Percentiles rank a stretch among this genome's conserved stretches.
Evolutionary conservation across 2,888 invertebrate genomes (phyloP).

Genomic region (Octonoba sinensis): DNA sequence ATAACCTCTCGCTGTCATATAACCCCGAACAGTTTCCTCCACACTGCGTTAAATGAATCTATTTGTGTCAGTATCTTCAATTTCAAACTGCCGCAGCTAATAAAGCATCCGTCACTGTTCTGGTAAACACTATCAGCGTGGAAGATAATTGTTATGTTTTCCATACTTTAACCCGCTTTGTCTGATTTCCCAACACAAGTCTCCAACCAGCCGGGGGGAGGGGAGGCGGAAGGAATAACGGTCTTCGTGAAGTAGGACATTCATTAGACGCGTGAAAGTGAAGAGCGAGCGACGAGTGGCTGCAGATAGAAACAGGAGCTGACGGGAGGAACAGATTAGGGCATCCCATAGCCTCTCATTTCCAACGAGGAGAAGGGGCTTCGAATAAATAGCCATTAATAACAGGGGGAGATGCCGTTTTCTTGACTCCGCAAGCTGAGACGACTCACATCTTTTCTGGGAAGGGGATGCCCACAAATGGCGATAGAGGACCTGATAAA

Average conservation of each 20-base stretch:
- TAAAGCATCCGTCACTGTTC: too few species aligned
- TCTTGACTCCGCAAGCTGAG: constrained; percentile 59
- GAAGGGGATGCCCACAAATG: constrained; percentile 46
- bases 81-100: too few species aligned
- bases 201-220: not conserved
- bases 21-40: too few species aligned
- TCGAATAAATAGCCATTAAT: constrained; percentile 62
- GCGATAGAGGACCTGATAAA: not conserved
- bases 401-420: constrained; percentile 48
- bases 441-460: constrained; percentile 3
- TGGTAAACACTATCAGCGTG: too few species aligned
- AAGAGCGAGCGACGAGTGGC: not conserved
- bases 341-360: constrained; percentile 60
- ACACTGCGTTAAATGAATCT: too few species aligned
- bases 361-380: constrained; percentile 16
- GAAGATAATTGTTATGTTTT: constrained; percentile 52
- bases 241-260: constrained; percentile 28
- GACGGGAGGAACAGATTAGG: constrained; percentile 56
- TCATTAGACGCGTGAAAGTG: constrained; percentile 39
- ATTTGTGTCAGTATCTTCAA: too few species aligned
- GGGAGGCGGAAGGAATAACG: constrained; percentile 12
- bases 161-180: not conserved
- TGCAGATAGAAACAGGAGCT: constrained; percentile 55
- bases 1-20: too few species aligned
- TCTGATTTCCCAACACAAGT: too few species aligned